Base-by-base conservation (phyloP, 30 jellyfish, hydroid and myxozoan species). In the Hydra vulgaris region DNA sequence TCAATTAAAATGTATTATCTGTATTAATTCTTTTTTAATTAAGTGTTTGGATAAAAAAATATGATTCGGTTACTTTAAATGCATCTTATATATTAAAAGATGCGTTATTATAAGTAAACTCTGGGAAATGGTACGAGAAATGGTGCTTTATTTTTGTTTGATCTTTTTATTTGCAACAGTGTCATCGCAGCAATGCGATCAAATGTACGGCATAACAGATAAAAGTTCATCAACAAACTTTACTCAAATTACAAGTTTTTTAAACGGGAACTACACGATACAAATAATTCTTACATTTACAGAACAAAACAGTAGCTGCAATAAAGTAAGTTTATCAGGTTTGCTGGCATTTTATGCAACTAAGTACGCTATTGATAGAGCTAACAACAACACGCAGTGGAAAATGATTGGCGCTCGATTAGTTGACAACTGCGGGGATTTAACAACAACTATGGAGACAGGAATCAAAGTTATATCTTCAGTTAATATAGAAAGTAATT, bases 401-500 rank as follows among this genome's bases (percentile, higher is more conserved):
- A 77, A 53, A 24, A 61, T 80, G 52, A 79, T 89, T 12, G 97
- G 97, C n/a, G 76, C 78, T 21, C 97, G 86, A 78, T 26, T 89
- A 15, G 95, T 84, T 71, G 88, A 89, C 68, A 89, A 82, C 67
- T 89, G 97, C 67, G 74, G 68, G 23, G 82, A 78, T n/a, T 75
- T 89, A 0, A 95, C 97, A 19, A 66, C 66, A 53, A 88, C 89
- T 8, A 89, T 89, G 97, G 89, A 89, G 69, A 80, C 95, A 81
- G 97, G 97, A 8, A 84, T 89, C 18, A 95, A 89, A 74, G 89
- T 89, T 21, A 92, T 89, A 26, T 84, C 97, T 17, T 79, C 84
- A 84, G 87, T 84, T 82, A 87, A 95, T 0, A 88, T 86, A 18
- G 80, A 84, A 54, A 84, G 95, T 26, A n/a, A n/a, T n/a, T 12